A percentile compares a stretch with the other conserved stretches of the same genome.
These are phyloP conservation scores for Deilephila porcellus DNA, from an alignment of 2,888 invertebrate genomes.

Conservation along the genomic window DNA sequence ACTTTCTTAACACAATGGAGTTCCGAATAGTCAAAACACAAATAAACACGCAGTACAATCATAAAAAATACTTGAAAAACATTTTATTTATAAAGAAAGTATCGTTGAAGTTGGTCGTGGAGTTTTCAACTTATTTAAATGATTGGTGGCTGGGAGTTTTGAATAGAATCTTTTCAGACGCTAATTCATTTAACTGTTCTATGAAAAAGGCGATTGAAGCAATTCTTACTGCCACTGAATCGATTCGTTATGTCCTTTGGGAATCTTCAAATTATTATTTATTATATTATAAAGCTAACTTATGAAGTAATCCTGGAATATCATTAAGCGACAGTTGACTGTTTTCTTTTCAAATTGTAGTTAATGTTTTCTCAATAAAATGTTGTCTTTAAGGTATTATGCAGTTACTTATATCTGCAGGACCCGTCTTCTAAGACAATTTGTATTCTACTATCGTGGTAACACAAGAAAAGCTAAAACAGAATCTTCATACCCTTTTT, in stretches of 20 bases:
- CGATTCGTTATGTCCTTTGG: neutral
- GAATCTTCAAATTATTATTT: neutral
- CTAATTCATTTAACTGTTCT: neutral
- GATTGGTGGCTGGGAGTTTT: neutral
- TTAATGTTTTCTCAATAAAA: too few relatives aligned
- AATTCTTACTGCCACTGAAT: neutral
- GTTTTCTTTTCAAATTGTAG: too few relatives aligned
- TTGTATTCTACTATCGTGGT: too few relatives aligned
- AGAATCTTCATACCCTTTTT: too few relatives aligned
- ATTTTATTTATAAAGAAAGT: constrained; percentile 10
- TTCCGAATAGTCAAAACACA: constrained; percentile 14
- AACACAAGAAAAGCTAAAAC: too few relatives aligned
- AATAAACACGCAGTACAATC: constrained; percentile 8
- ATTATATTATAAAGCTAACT: neutral
- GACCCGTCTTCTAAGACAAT: too few relatives aligned
- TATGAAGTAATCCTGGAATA: too few relatives aligned
- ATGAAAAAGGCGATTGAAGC: neutral
- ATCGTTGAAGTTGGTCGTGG: neutral
- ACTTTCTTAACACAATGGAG: neutral
- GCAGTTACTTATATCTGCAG: too few relatives aligned
- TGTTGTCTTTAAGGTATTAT: too few relatives aligned
- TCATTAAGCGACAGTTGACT: too few relatives aligned
- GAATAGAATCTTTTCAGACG: neutral
- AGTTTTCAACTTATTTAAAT: constrained; percentile 5
- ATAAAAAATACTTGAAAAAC: constrained; percentile 17